A percentile compares a stretch with the other conserved stretches of the same genome.
Evolutionary conservation across 2,888 invertebrate genomes (phyloP).

Genomic region (Diarsia mendica): DNA sequence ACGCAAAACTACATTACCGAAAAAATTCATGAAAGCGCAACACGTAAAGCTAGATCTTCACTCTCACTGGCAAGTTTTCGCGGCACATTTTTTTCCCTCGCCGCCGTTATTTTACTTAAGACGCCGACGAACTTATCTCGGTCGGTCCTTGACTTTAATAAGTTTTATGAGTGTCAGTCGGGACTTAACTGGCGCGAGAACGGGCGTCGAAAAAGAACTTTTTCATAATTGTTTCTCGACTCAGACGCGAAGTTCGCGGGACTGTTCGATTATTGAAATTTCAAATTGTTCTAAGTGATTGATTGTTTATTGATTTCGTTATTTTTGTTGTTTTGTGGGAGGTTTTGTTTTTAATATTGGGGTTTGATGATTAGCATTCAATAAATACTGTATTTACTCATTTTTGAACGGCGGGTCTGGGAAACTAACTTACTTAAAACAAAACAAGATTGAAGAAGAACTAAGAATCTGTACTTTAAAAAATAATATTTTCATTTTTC

Average conservation of each 20-base stretch:
- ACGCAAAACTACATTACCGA: conserved; percentile 74
- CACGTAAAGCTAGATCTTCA: conserved; percentile 85
- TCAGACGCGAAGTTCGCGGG: conserved; percentile 78
- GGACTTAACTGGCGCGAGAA: conserved; percentile 89
- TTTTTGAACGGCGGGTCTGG: background rate
- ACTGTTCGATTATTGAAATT: conserved; percentile 87
- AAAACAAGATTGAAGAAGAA: no score
- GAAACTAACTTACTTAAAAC: background rate
- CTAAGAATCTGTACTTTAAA: background rate
- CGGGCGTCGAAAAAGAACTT: conserved; percentile 87
- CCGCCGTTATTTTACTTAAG: conserved; percentile 90
- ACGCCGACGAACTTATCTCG: conserved; percentile 89
- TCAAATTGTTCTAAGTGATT: conserved; percentile 78
- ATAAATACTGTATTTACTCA: background rate
- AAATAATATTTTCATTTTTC: background rate
- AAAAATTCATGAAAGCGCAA: conserved; percentile 80
- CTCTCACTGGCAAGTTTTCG: conserved; percentile 86
- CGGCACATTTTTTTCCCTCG: conserved; percentile 84
- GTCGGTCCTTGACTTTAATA: conserved; percentile 90
- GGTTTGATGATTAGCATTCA: conserved; percentile 2
- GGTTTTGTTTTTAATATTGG: conserved; percentile 20
- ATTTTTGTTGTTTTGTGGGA: conserved; percentile 58
- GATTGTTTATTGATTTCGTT: conserved; percentile 77
- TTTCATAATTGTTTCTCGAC: conserved; percentile 89
- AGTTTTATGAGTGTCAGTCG: conserved; percentile 90